These are phyloP conservation scores for Albula glossodonta DNA, from an alignment of 2,113 vertebrate genomes.

Conservation along the genomic window DNA sequence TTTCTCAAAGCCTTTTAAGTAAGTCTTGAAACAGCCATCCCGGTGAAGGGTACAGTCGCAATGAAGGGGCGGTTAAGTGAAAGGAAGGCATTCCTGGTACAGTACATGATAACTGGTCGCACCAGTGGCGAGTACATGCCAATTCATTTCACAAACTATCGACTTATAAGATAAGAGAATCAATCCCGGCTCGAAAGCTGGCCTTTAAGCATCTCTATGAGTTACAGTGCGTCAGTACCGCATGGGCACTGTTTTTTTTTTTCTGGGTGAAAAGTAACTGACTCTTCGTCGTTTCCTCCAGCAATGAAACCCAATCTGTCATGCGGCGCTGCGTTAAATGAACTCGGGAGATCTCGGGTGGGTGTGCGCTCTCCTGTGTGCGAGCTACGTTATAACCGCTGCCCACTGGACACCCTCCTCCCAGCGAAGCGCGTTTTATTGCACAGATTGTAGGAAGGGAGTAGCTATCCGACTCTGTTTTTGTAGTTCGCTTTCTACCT, in stretches of 20 bases:
- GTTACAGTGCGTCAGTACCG: background rate
- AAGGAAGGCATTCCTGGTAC: background rate
- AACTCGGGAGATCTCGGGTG: conserved; percentile 34
- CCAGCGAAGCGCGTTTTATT: conserved; percentile 54
- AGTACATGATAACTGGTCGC: conserved; percentile 2
- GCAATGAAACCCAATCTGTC: conserved; percentile 44
- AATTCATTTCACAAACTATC: conserved; percentile 13
- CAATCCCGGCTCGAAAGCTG: background rate
- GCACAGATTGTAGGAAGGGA: conserved; percentile 24
- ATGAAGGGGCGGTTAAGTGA: conserved; percentile 1
- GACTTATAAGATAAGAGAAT: conserved; percentile 4
- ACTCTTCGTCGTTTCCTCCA: conserved; percentile 32
- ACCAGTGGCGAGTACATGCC: conserved; percentile 4
- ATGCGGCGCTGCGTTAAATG: conserved; percentile 47
- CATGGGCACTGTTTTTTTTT: conserved; percentile 4
- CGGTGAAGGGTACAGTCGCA: conserved; percentile 19
- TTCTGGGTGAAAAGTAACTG: conserved; percentile 18
- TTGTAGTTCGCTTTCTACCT: conserved; percentile 46
- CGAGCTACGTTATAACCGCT: conserved; percentile 34
- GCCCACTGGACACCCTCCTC: conserved; percentile 52
- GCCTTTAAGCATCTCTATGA: background rate
- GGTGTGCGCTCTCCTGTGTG: conserved; percentile 36
- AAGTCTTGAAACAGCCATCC: conserved; percentile 24
- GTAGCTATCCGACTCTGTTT: conserved; percentile 46
- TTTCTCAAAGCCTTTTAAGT: conserved; percentile 41